Evolutionary conservation across 2,888 invertebrate genomes (phyloP).

Genomic region (Eucera pruinosa): DNA sequence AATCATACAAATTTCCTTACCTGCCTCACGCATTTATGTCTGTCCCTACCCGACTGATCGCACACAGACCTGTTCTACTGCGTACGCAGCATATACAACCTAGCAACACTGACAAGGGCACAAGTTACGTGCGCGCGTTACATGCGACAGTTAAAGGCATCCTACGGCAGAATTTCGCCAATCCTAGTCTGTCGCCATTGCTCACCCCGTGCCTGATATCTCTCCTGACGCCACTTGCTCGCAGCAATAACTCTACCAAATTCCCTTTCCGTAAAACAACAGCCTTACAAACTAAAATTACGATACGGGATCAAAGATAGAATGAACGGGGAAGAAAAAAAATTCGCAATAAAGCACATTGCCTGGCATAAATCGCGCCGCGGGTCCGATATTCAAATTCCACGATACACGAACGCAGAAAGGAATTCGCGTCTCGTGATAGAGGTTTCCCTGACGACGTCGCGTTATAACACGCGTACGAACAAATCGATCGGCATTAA

Average conservation of each 20-base stretch:
- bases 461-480: constrained; percentile 51
- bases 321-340: background rate
- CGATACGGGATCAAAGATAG: background rate
- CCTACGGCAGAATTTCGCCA: background rate
- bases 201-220: constrained; percentile 14
- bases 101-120: constrained; percentile 10
- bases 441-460: background rate
- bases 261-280: background rate
- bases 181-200: constrained; percentile 12
- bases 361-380: constrained; percentile 15
- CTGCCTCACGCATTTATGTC: background rate
- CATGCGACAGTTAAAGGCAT: constrained; percentile 31
- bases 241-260: constrained; percentile 4
- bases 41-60: background rate
- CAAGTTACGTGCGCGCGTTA: constrained; percentile 19
- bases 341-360: constrained; percentile 15
- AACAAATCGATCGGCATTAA: constrained; percentile 64
- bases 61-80: constrained; percentile 7
- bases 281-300: constrained; percentile 2
- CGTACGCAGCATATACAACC: background rate
- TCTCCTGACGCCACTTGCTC: background rate
- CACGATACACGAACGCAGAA: background rate
- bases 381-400: constrained; percentile 34
- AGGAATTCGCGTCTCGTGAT: constrained; percentile 7
- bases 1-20: background rate